Evolutionary conservation across 2,888 invertebrate species (phyloP).

Genomic region (Slavum lentiscoides): DNA sequence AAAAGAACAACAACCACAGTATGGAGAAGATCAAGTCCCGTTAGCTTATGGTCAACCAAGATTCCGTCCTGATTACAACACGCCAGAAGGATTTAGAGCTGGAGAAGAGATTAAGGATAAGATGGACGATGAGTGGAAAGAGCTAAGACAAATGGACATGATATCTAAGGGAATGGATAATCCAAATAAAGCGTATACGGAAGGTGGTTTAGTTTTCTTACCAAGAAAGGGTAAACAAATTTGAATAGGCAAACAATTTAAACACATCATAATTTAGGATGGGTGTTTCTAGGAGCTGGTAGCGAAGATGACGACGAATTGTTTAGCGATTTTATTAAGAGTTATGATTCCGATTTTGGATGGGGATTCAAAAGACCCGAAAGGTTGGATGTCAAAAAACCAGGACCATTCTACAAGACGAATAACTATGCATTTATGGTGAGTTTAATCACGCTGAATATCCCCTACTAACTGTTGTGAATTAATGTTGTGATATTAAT

Average conservation of each 20-base stretch:
- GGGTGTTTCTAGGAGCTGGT: conserved; percentile 32
- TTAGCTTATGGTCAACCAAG: conserved; percentile 41
- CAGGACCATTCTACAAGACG: conserved; percentile 80
- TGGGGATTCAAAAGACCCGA: conserved; percentile 82
- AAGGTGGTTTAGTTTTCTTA: conserved; percentile 67
- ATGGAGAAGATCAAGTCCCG: not conserved
- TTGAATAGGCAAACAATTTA: conserved; percentile 3
- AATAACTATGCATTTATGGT: conserved; percentile 66
- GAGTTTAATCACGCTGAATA: conserved; percentile 8
- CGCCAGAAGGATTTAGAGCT: conserved; percentile 61
- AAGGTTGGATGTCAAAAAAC: conserved; percentile 90
- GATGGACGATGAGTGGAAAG: conserved; percentile 57
- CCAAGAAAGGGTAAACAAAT: conserved; percentile 56
- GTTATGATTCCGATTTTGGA: conserved; percentile 36
- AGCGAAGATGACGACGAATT: conserved; percentile 23
- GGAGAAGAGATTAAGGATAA: conserved; percentile 61
- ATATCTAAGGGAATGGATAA: conserved; percentile 3
- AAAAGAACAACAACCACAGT: conserved; percentile 20
- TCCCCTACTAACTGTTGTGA: not conserved
- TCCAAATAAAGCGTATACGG: conserved; percentile 63
- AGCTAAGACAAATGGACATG: conserved; percentile 39
- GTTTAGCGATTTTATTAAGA: conserved; percentile 31
- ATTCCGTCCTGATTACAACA: conserved; percentile 62
- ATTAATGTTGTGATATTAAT: not conserved
- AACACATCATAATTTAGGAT: conserved; percentile 25